These are phyloP conservation scores for Suricata suricatta DNA, from an alignment of 2,113 vertebrate species.

Conservation along the genomic window DNA sequence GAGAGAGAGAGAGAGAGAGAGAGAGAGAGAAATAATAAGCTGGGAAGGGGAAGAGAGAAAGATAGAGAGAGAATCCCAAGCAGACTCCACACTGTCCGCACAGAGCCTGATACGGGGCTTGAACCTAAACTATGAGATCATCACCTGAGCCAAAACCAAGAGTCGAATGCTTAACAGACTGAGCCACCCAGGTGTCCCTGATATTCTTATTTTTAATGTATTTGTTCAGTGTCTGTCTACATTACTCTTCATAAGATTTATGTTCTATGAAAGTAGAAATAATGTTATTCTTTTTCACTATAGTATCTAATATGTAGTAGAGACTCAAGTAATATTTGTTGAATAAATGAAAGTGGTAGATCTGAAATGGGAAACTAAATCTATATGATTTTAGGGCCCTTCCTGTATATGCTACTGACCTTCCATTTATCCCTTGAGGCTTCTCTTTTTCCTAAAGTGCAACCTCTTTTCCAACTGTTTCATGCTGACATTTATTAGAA, in stretches of 20 bases:
- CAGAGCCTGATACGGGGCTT: too few species aligned
- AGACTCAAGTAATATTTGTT: neutral
- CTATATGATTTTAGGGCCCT: neutral
- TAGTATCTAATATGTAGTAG: neutral
- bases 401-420: neutral
- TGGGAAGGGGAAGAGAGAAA: too few species aligned
- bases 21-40: too few species aligned
- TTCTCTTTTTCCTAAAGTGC: neutral
- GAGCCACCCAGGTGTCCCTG: too few species aligned
- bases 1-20: too few species aligned
- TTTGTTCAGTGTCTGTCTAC: neutral
- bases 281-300: neutral
- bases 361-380: neutral
- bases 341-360: neutral
- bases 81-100: too few species aligned
- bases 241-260: neutral
- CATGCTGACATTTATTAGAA: neutral
- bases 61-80: too few species aligned
- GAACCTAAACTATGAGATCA: too few species aligned
- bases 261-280: neutral
- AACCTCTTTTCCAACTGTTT: slow-evolving; percentile 5
- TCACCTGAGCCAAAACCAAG: too few species aligned
- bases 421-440: neutral
- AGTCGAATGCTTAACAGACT: too few species aligned
- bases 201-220: neutral